Evolutionary conservation across 2,113 vertebrate species (phyloP).

Genomic region (Chelonoidis abingdonii): DNA sequence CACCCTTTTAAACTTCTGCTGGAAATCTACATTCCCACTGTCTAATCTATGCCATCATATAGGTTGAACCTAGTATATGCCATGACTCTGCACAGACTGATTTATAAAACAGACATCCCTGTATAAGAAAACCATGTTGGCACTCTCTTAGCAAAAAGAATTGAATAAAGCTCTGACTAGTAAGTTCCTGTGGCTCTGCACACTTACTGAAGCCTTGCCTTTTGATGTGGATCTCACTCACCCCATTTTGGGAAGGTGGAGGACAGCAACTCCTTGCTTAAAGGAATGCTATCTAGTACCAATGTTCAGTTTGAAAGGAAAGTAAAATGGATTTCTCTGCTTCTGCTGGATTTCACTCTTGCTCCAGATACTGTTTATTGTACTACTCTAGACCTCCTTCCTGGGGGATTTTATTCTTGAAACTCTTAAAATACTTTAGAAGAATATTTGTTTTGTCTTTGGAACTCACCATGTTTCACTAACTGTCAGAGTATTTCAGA

Average conservation of each 20-base stretch:
- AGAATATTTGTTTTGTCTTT: neutral
- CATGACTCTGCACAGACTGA: slow-evolving; percentile 3
- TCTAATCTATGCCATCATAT: slow-evolving; percentile 10
- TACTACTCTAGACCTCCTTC: neutral
- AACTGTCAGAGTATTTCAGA: neutral
- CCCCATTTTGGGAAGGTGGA: neutral
- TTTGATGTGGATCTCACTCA: fast-evolving
- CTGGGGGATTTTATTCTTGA: neutral
- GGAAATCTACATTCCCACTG: slow-evolving; percentile 37
- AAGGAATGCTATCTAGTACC: neutral
- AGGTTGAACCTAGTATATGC: neutral
- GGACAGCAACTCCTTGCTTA: neutral
- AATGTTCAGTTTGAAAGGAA: neutral
- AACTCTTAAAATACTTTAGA: neutral
- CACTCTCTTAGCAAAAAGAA: neutral
- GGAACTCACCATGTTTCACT: neutral
- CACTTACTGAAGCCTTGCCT: neutral
- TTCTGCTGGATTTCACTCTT: neutral
- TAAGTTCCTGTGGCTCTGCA: fast-evolving
- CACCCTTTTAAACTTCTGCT: slow-evolving; percentile 44
- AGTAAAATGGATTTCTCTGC: neutral
- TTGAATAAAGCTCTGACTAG: neutral
- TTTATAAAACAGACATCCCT: slow-evolving; percentile 24
- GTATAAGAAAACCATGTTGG: neutral
- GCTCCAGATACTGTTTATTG: neutral